Percentiles rank a stretch among this genome's conserved stretches.
These are phyloP conservation scores for Pseudochirops cupreus DNA, from an alignment of 2,797 vertebrate species.

Conservation along the genomic window DNA sequence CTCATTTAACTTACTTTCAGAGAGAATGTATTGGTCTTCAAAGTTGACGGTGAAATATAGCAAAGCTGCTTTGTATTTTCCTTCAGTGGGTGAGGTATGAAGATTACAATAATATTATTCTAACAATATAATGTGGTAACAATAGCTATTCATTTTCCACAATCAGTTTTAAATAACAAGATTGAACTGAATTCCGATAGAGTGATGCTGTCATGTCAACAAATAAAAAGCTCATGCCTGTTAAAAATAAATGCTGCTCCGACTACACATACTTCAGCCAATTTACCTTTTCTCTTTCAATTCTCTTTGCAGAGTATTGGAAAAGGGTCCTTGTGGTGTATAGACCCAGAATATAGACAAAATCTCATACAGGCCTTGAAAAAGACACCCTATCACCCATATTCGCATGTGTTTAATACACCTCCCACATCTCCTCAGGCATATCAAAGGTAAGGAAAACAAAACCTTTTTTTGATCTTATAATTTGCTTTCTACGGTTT, in stretches of 20 bases:
- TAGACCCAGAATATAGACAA: constrained; percentile 93
- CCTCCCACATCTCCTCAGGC: constrained; percentile 95
- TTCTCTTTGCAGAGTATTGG: constrained; percentile 89
- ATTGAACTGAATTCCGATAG: constrained; percentile 9
- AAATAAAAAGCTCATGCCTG: constrained; percentile 62
- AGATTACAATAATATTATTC: constrained; percentile 53
- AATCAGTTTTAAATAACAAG: constrained; percentile 52
- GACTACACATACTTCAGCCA: constrained; percentile 58
- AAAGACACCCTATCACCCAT: constrained; percentile 98
- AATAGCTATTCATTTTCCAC: not conserved
- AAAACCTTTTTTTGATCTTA: not conserved
- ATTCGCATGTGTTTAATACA: constrained; percentile 93
- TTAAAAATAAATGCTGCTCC: constrained; percentile 55
- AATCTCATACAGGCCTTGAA: constrained; percentile 99
- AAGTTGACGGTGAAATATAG: constrained; percentile 60
- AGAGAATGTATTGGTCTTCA: constrained; percentile 43
- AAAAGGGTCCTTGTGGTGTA: constrained; percentile 91
- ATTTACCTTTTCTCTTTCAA: constrained; percentile 65
- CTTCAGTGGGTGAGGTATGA: constrained; percentile 23
- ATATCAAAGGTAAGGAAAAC: constrained; percentile 92
- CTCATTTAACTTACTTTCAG: constrained; percentile 32
- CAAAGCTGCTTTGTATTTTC: constrained; percentile 30
- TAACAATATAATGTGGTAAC: constrained; percentile 31
- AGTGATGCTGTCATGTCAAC: constrained; percentile 62
- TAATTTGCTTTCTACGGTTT: constrained; percentile 66